Percentiles rank a stretch among this genome's conserved stretches.
Conservation (phyloP, 2,888 invertebrate species). For the Limnephilus lunatus region DNA sequence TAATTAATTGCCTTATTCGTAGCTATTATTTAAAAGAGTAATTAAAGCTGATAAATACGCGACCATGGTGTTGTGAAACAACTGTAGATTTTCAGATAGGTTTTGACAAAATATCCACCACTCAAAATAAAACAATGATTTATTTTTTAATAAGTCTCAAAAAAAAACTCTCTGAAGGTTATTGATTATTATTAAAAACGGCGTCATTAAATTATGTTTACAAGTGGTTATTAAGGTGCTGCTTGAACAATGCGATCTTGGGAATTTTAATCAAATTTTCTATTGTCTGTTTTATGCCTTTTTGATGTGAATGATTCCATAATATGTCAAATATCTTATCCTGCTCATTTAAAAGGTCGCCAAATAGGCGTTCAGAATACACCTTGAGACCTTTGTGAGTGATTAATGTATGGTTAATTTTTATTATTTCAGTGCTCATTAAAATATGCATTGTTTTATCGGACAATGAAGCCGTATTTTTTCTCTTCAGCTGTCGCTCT, state of each 20-base stretch:
- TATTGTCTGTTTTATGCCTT: conserved; percentile 26
- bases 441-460: not conserved
- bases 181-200: conserved; percentile 36
- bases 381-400: conserved; percentile 9
- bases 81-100: conserved; percentile 34
- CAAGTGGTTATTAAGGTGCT: conserved; percentile 22
- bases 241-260: conserved; percentile 37
- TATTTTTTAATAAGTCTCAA: conserved; percentile 27
- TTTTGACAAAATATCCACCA: conserved; percentile 42
- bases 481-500: conserved; percentile 9
- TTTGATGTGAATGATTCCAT: conserved; percentile 31
- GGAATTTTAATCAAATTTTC: conserved; percentile 19
- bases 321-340: conserved; percentile 38
- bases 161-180: conserved; percentile 8
- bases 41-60: conserved; percentile 45
- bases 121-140: conserved; percentile 41
- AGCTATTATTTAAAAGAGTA: conserved; percentile 24
- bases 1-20: conserved; percentile 33
- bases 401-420: conserved; percentile 27
- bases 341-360: conserved; percentile 24
- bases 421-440: conserved; percentile 7
- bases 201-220: conserved; percentile 35
- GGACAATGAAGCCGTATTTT: not conserved
- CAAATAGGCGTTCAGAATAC: conserved; percentile 12
- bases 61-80: conserved; percentile 34